Evolutionary conservation across 23 tunicate genomes (phyloP).

Genomic region (Halocynthia aurantium): DNA sequence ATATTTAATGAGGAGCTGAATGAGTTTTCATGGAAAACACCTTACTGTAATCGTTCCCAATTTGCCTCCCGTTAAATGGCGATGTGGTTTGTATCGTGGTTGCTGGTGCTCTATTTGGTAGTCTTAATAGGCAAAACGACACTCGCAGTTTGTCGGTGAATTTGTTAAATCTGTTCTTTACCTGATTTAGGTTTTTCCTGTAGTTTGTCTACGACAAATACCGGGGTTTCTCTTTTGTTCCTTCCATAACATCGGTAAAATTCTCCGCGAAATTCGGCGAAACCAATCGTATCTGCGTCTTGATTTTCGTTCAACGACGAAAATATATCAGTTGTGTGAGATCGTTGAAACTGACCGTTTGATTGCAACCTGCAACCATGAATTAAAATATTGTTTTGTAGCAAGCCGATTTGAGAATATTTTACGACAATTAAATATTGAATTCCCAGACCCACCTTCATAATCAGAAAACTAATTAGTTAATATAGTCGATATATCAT

Average conservation of each 20-base stretch:
- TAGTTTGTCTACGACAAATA: slow-evolving; percentile 53
- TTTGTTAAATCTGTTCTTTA: not conserved
- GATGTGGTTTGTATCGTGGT: too few relatives aligned
- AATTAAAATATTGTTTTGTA: not conserved
- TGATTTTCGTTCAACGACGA: not conserved
- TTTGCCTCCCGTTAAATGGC: too few relatives aligned
- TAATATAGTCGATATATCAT: too few relatives aligned
- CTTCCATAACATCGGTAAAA: slow-evolving; percentile 64
- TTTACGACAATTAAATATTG: too few relatives aligned
- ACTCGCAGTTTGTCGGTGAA: too few relatives aligned
- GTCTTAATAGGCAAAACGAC: too few relatives aligned
- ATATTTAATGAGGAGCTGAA: too few relatives aligned
- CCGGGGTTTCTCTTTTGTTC: slow-evolving; percentile 37
- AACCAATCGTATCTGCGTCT: slow-evolving; percentile 9
- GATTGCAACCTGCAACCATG: not conserved
- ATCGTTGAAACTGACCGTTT: slow-evolving; percentile 2
- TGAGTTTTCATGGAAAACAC: too few relatives aligned
- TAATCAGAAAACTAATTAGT: too few relatives aligned
- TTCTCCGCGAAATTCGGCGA: slow-evolving; percentile 40
- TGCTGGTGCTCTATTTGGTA: too few relatives aligned
- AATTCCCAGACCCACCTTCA: too few relatives aligned
- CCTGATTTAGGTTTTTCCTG: slow-evolving; percentile 12
- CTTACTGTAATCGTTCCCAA: too few relatives aligned
- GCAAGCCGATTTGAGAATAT: not conserved
- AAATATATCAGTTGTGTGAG: slow-evolving; percentile 9